Conservation (phyloP, 2,113 vertebrate genomes). For the Gymnobelideus leadbeateri region DNA sequence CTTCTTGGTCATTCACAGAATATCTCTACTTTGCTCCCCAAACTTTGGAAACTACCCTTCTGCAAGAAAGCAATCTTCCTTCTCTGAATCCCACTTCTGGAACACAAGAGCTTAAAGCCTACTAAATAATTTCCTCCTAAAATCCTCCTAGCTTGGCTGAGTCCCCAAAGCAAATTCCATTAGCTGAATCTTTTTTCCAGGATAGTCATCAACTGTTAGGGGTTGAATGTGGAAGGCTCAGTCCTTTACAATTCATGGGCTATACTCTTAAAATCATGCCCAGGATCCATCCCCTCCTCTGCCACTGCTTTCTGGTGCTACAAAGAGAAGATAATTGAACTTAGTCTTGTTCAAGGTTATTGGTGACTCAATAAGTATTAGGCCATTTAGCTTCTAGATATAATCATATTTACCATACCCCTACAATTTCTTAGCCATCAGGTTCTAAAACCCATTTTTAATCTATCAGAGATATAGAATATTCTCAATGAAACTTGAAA, state of each 20-base stretch:
- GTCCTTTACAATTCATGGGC: neutral
- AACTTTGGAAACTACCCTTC: neutral
- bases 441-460: constrained; percentile 1
- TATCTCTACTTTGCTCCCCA: neutral
- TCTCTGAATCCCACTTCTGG: neutral
- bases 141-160: neutral
- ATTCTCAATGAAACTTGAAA: neutral
- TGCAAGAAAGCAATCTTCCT: neutral
- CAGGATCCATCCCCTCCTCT: neutral
- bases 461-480: neutral
- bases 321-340: neutral
- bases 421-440: constrained; percentile 1
- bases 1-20: neutral
- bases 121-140: neutral
- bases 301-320: neutral
- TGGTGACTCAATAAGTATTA: neutral
- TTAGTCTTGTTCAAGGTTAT: neutral
- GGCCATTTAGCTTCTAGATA: neutral
- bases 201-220: neutral
- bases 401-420: neutral
- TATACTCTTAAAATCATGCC: neutral
- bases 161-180: neutral
- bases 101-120: neutral
- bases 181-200: neutral
- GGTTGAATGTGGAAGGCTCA: neutral